Base-by-base conservation (phyloP, 2,797 vertebrate genomes). In the Falco peregrinus region DNA sequence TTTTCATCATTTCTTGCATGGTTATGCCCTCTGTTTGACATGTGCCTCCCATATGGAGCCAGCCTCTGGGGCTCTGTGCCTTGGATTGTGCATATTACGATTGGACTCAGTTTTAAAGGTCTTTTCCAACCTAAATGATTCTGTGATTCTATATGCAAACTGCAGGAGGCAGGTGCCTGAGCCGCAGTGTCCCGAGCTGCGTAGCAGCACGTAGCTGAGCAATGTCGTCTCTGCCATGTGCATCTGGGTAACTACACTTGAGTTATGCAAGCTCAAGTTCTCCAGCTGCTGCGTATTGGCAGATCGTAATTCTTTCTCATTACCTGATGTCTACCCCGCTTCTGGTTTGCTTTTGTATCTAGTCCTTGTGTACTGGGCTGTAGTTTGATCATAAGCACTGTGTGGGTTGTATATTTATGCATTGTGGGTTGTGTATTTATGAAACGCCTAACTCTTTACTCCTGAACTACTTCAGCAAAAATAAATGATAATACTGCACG, bases 1-100 rank as follows among this genome's bases (percentile, higher is more conserved):
- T 91, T 92, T 96, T 91, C 74, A 63, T 88, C 24, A 48, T 78
- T 87, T 78, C 70, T 94, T 69, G 77, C 80, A 4, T 19, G 80
- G 59, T 45, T 77, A 10, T 93, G 75, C 89, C 91, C 91, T 87
- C 84, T 31, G 93, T 79, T 45, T 77, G 79, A 86, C 93, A 90
- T 84, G 86, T 96, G 92, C 81, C 67, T 92, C 86, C 88, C 95
- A 84, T 89, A 92, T 89, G 93, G 90, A 87, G 59, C 6, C 47
- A 39, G 65, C 70, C 84, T 41, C 63, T 0, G 3, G 80, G 86
- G 80, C 77, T 81, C 54, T 37, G 57, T 47, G 92, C 65, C 73
- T 89, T 65, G 83, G 59, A 56, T 50, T 0, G 0, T 13, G 10
- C 10, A 0, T 54, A 2, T 67, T 70, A 29, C 0, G 0, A 9